Evolutionary conservation across 2,797 vertebrate genomes (phyloP), one percentile per base, ranked within the genome.

Genomic region (Ciconia nigra): DNA sequence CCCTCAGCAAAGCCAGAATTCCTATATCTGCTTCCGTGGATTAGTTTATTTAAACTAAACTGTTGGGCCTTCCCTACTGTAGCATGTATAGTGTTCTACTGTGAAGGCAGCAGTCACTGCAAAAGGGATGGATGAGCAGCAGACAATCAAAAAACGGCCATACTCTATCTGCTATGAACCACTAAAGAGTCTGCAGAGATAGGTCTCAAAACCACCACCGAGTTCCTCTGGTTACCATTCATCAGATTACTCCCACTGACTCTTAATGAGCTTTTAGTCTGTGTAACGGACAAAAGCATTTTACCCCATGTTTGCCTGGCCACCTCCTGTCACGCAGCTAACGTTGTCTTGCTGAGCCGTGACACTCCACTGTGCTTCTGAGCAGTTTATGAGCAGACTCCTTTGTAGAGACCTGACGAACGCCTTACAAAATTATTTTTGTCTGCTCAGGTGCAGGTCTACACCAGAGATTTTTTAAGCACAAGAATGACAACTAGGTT

Each of bases 301-400:
- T 91, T 10, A 70, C 31, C 21, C 19, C 7, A 2, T 2, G 15
- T 66, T 66, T 71, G 21, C 57, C 51, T 22, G 58, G 37, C 35
- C 17, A 59, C 26, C 41, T 69, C 29, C 47, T 24, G 11, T 15
- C 17, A 37, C 0, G 5, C 33, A 51, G 37, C 4, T 31, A 51
- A 22, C 0, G 0, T 9, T 24, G 13, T 35, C 72, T 17, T 49
- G 20, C 8, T 86, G 35, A 82, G 49, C 58, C 0, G 0, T 9
- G 33, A 46, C 21, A 26, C 42, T 49, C 4, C 6, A 7, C 4
- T 0, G 0, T 22, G 15, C 13, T 78, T 59, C 42, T 62, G 18
- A 69, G 73, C 2, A 39, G 58, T 25, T 10, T 13, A 8, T 15
- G 37, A 82, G 39, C 31, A 76, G 62, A 18, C 11, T n/a, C 19